These are phyloP conservation scores for Gnathonemus echidnorhynchus DNA, from an alignment of 2,113 vertebrate species.

Conservation along the genomic window DNA sequence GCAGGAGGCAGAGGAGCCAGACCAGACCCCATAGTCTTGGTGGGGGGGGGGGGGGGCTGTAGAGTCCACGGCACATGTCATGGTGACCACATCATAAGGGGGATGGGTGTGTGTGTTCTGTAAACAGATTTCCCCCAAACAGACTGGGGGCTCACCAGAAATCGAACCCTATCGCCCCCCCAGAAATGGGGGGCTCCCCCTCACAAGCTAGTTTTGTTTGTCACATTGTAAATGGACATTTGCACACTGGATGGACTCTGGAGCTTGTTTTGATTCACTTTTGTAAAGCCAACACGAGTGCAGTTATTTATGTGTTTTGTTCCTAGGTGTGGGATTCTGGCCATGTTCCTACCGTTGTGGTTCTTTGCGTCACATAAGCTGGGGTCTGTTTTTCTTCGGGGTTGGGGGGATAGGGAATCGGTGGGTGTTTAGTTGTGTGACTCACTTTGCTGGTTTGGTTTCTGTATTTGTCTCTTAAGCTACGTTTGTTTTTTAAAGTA, in stretches of 20 bases:
- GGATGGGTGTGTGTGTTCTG: slow-evolving; percentile 39
- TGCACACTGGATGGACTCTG: slow-evolving; percentile 70
- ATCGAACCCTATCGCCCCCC: slow-evolving; percentile 7
- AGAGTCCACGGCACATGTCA: slow-evolving; percentile 38
- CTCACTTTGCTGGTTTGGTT: slow-evolving; percentile 24
- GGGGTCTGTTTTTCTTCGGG: slow-evolving; percentile 5
- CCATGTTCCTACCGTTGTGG: slow-evolving; percentile 42
- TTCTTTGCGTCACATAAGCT: slow-evolving; percentile 45
- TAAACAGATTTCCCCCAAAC: slow-evolving; percentile 44
- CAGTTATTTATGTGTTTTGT: slow-evolving; percentile 62
- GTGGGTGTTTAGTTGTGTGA: slow-evolving; percentile 41
- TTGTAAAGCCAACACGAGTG: slow-evolving; percentile 61
- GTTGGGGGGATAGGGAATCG: slow-evolving; percentile 29
- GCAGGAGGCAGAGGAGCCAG: slow-evolving; percentile 72
- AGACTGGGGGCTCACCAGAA: slow-evolving; percentile 46
- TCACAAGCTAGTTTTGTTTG: slow-evolving; percentile 31
- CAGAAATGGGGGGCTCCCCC: not conserved
- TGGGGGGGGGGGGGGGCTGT: slow-evolving; percentile 6
- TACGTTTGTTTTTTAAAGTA: slow-evolving; percentile 53
- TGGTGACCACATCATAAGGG: slow-evolving; percentile 31
- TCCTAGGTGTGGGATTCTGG: slow-evolving; percentile 34
- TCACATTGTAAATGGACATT: slow-evolving; percentile 53
- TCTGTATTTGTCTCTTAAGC: slow-evolving; percentile 44
- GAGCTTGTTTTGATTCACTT: slow-evolving; percentile 48
- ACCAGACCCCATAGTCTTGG: slow-evolving; percentile 51